phyloP scores from a whole-genome alignment of 2,888 invertebrate genomes.

The Epicampocera succincta region DNA sequence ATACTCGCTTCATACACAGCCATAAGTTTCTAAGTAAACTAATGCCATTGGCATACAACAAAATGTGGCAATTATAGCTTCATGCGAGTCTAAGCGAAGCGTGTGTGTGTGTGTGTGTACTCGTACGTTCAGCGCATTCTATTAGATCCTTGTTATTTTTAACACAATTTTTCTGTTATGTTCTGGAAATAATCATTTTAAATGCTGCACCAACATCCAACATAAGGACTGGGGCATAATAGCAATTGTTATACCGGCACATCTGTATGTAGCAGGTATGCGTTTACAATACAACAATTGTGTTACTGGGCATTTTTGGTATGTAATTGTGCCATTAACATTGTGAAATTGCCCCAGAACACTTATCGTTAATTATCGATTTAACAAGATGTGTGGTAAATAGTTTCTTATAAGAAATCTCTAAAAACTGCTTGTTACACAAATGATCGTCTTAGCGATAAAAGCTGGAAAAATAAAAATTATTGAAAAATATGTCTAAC shows the following conservation, averaged over 20 bases:
- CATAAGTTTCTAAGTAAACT: constrained; percentile 16
- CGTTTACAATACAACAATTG: constrained; percentile 10
- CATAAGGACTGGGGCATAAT: constrained; percentile 35
- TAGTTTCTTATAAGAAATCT: background rate
- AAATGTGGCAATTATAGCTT: constrained; percentile 48
- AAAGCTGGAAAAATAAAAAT: too few relatives aligned
- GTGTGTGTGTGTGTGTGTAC: background rate
- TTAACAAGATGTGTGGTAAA: constrained; percentile 28
- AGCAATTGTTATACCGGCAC: constrained; percentile 32
- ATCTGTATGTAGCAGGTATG: background rate
- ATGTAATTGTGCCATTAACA: constrained; percentile 57
- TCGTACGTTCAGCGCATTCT: constrained; percentile 5
- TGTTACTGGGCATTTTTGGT: constrained; percentile 27
- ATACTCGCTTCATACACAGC: constrained; percentile 1
- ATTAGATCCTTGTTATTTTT: constrained; percentile 67
- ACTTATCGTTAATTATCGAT: constrained; percentile 58
- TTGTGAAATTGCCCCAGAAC: constrained; percentile 42
- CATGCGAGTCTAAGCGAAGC: too few relatives aligned
- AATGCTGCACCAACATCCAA: constrained; percentile 43
- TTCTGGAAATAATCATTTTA: constrained; percentile 38
- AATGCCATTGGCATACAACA: constrained; percentile 26
- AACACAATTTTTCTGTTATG: constrained; percentile 47
- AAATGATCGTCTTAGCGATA: too few relatives aligned
- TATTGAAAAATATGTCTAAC: too few relatives aligned
- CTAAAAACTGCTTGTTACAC: too few relatives aligned